Percentiles rank a stretch among this genome's conserved stretches.
phyloP scores from a whole-genome alignment of 2,797 vertebrate species.

The Lagocephalus sceleratus region DNA sequence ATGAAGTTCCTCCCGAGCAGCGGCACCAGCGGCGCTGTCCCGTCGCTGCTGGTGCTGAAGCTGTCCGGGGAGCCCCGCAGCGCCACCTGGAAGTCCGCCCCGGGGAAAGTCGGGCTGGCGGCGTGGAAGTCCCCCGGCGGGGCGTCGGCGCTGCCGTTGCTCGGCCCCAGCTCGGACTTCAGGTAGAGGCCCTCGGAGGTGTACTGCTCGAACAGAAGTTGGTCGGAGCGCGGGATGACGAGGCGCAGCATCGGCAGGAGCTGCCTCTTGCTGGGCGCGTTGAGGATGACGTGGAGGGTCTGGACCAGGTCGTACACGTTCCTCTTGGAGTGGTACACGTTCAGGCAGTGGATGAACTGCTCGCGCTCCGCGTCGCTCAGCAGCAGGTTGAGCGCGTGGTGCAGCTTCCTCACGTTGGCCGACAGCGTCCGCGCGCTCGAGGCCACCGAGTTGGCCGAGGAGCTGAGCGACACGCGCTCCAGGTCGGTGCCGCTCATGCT shows the following conservation, averaged over 20 bases:
- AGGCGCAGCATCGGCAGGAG: constrained; percentile 93
- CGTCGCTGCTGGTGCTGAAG: constrained; percentile 78
- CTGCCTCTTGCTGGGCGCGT: constrained; percentile 88
- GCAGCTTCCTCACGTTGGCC: constrained; percentile 90
- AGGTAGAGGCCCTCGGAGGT: constrained; percentile 92
- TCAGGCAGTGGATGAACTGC: constrained; percentile 96
- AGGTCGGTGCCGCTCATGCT: constrained; percentile 85
- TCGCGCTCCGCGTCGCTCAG: constrained; percentile 90
- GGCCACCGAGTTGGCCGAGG: constrained; percentile 77
- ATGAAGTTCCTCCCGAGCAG: constrained; percentile 76
- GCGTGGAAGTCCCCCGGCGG: constrained; percentile 42
- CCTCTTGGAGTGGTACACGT: constrained; percentile 93
- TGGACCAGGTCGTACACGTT: constrained; percentile 97
- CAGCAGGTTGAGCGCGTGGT: constrained; percentile 90
- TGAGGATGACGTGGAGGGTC: constrained; percentile 90
- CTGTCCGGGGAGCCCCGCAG: constrained; percentile 73
- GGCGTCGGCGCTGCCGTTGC: constrained; percentile 62
- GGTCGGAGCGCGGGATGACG: constrained; percentile 94
- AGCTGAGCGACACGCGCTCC: constrained; percentile 84
- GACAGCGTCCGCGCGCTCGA: constrained; percentile 87
- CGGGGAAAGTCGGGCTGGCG: constrained; percentile 55
- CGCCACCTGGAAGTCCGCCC: constrained; percentile 65
- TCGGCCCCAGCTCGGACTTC: constrained; percentile 69
- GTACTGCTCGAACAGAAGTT: constrained; percentile 96
- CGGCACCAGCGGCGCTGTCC: constrained; percentile 74